phyloP scores from a whole-genome alignment of 2,888 invertebrate species.

The Seira sanloemensis region DNA sequence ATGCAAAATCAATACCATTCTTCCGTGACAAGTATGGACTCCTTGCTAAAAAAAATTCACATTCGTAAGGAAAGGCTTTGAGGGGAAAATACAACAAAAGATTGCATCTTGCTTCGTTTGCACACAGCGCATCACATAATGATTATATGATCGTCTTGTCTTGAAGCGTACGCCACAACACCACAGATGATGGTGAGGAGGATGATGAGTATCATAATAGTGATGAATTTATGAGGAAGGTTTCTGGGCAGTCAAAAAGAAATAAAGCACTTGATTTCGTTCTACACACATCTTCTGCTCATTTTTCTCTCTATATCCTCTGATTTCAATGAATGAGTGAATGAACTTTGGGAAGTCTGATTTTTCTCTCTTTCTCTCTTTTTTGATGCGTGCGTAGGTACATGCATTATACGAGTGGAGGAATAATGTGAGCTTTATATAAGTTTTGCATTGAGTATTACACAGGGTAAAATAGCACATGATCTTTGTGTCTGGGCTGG shows the following conservation, averaged over 20 bases:
- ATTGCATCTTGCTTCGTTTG: no score
- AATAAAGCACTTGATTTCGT: slow-evolving; percentile 27
- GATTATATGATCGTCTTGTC: no score
- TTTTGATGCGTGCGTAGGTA: slow-evolving; percentile 57
- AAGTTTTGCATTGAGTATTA: background rate
- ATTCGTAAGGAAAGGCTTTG: no score
- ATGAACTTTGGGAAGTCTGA: slow-evolving; percentile 55
- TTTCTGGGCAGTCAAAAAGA: slow-evolving; percentile 7
- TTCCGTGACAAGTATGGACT: no score
- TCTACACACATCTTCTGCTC: background rate
- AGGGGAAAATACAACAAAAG: no score
- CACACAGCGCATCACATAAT: no score
- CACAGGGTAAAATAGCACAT: background rate
- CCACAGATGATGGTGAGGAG: slow-evolving; percentile 6
- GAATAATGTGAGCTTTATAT: background rate
- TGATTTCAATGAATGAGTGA: slow-evolving; percentile 64
- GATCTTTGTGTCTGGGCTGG: background rate
- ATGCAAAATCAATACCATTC: no score
- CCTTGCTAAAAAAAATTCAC: no score
- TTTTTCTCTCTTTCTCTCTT: slow-evolving; percentile 23
- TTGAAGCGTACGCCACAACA: background rate
- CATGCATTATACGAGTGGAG: background rate
- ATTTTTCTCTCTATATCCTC: slow-evolving; percentile 21
- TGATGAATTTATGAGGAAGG: slow-evolving; percentile 8
- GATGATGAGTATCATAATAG: slow-evolving; percentile 16